Evolutionary conservation across 2,797 vertebrate genomes (phyloP).

Genomic region (Arrhamphus sclerolepis): DNA sequence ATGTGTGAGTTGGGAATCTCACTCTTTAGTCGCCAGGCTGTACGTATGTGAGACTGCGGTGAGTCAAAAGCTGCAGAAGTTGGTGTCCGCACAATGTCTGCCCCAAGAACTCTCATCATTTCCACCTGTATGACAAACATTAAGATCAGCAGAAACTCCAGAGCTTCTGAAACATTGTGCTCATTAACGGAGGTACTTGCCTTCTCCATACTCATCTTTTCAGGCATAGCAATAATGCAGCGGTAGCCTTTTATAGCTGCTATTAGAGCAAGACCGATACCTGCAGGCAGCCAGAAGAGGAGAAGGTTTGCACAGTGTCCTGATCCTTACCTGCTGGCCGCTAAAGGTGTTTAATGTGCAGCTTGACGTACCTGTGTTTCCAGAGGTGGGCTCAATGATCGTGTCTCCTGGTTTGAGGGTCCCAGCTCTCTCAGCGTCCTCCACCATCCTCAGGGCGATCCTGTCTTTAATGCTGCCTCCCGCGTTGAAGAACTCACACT

Average conservation of each 20-base stretch:
- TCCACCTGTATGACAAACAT: constrained; percentile 79
- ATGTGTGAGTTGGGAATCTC: constrained; percentile 91
- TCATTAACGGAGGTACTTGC: constrained; percentile 53
- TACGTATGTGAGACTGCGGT: constrained; percentile 88
- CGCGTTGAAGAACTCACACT: constrained; percentile 95
- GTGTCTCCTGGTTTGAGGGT: constrained; percentile 91
- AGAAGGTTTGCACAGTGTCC: neutral
- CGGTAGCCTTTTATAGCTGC: constrained; percentile 92
- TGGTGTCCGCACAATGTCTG: constrained; percentile 91
- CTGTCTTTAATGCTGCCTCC: constrained; percentile 95
- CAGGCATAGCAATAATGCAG: constrained; percentile 92
- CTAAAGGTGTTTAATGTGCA: too few species aligned
- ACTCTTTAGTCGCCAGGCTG: constrained; percentile 89
- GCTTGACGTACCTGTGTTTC: constrained; percentile 88
- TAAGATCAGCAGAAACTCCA: neutral
- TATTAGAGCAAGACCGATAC: constrained; percentile 89
- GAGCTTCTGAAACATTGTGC: neutral
- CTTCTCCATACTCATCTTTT: constrained; percentile 95
- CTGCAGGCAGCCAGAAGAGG: constrained; percentile 60
- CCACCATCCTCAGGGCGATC: constrained; percentile 93
- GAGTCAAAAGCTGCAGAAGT: constrained; percentile 90
- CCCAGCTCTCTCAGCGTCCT: constrained; percentile 89
- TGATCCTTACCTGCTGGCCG: neutral
- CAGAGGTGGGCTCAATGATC: constrained; percentile 95
- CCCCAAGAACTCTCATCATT: constrained; percentile 88